Conservation (phyloP, 2,113 vertebrate genomes). For the Seriola aureovittata region DNA sequence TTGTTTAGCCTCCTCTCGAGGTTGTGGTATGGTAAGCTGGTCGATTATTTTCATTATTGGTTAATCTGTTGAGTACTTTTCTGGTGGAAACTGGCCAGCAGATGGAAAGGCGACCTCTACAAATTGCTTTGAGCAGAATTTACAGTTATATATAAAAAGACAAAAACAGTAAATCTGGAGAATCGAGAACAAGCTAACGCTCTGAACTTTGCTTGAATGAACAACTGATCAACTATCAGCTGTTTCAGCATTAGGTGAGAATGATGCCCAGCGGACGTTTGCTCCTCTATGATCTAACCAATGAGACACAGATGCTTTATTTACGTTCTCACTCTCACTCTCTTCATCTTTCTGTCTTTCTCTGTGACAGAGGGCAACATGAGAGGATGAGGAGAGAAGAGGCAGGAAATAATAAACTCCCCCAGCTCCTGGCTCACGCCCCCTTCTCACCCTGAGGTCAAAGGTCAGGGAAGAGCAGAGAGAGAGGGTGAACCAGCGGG, state of each 20-base stretch:
- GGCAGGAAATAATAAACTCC: constrained; percentile 97
- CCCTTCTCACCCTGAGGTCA: constrained; percentile 88
- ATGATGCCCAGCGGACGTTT: not conserved
- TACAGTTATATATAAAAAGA: not conserved
- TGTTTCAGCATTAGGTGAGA: not conserved
- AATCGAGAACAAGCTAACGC: not conserved
- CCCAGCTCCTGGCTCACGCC: constrained; percentile 87
- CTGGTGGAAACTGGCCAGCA: not conserved
- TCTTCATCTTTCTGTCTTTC: constrained; percentile 29
- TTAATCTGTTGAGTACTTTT: not conserved
- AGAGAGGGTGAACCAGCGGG: constrained; percentile 76
- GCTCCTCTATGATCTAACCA: constrained; percentile 4
- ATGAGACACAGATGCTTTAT: constrained; percentile 38
- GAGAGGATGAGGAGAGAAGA: constrained; percentile 86
- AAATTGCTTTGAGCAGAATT: not conserved
- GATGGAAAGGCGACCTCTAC: not conserved
- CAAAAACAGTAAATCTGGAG: not conserved
- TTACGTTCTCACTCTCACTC: constrained; percentile 9
- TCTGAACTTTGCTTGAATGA: not conserved
- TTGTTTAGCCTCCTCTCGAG: constrained; percentile 40
- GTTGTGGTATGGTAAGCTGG: not conserved
- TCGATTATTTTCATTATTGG: not conserved
- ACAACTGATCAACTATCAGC: not conserved
- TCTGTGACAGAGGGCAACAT: constrained; percentile 41
- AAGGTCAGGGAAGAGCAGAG: constrained; percentile 85